These are phyloP conservation scores for Zaprionus capensis DNA, from an alignment of 1,140 invertebrate genomes.

Conservation along the genomic window DNA sequence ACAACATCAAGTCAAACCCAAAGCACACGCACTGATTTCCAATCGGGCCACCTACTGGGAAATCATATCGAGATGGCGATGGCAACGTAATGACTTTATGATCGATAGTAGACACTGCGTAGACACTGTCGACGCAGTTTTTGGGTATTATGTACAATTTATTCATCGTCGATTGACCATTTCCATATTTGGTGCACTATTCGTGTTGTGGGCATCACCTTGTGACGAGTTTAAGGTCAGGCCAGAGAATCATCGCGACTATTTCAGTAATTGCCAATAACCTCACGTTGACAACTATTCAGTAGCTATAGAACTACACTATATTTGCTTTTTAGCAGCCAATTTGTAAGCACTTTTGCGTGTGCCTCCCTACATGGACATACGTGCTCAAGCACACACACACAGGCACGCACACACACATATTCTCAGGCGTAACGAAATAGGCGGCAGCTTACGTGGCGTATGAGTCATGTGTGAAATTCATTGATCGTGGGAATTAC, in stretches of 20 bases:
- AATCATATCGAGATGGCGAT: slow-evolving; percentile 53
- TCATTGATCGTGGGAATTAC: slow-evolving; percentile 47
- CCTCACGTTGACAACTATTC: slow-evolving; percentile 1
- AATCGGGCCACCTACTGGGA: slow-evolving; percentile 53
- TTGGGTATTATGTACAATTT: slow-evolving; percentile 21
- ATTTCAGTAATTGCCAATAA: slow-evolving; percentile 48
- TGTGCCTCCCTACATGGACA: slow-evolving; percentile 42
- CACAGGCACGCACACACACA: no score
- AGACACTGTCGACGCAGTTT: slow-evolving; percentile 33
- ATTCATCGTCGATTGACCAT: slow-evolving; percentile 7
- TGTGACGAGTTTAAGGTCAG: slow-evolving; percentile 56
- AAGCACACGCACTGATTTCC: slow-evolving; percentile 15
- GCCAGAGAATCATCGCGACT: slow-evolving; percentile 9
- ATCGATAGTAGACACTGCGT: slow-evolving; percentile 62
- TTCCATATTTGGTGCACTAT: slow-evolving; percentile 59
- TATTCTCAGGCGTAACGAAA: background rate
- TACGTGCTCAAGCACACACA: slow-evolving; percentile 13
- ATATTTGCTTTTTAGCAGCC: slow-evolving; percentile 16
- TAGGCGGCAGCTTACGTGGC: slow-evolving; percentile 21
- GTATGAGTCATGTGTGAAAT: slow-evolving; percentile 42
- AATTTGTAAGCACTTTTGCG: slow-evolving; percentile 48
- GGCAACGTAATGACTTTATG: slow-evolving; percentile 27
- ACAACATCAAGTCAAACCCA: slow-evolving; percentile 22
- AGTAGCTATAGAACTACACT: slow-evolving; percentile 5
- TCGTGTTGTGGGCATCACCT: slow-evolving; percentile 34